A percentile compares a stretch with the other conserved stretches of the same genome.
Evolutionary conservation across 2,113 vertebrate species (phyloP).

Genomic region (Anser brachyrhynchus): DNA sequence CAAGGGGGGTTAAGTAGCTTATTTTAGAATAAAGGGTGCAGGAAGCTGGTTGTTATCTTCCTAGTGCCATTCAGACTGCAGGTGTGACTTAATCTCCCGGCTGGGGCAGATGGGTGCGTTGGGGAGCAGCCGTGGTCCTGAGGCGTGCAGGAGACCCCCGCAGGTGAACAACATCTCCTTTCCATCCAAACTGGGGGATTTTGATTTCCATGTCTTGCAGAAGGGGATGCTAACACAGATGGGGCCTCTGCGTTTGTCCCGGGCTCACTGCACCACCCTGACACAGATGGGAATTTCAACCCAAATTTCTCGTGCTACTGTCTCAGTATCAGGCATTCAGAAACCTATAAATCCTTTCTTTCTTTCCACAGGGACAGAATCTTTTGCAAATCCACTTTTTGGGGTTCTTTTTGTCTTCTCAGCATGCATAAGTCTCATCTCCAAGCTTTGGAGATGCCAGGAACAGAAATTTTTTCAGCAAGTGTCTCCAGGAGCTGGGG

Average conservation of each 20-base stretch:
- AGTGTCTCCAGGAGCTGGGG: background rate
- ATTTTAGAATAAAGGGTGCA: constrained; percentile 50
- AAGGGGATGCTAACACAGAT: background rate
- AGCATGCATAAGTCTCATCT: background rate
- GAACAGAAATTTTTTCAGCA: background rate
- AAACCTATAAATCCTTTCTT: background rate
- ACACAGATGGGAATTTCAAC: background rate
- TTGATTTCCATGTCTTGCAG: background rate
- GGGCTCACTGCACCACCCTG: background rate
- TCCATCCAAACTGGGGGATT: background rate
- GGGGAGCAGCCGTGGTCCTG: background rate
- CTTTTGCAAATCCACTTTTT: background rate
- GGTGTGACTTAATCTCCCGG: constrained; percentile 52
- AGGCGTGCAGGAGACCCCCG: background rate
- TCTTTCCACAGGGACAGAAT: background rate
- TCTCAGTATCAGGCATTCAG: background rate
- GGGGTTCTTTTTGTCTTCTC: background rate
- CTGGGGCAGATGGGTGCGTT: background rate
- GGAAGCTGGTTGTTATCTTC: constrained; percentile 36
- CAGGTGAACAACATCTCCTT: fast-evolving
- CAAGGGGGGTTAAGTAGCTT: constrained; percentile 57
- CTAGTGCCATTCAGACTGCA: constrained; percentile 39
- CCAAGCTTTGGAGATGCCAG: background rate
- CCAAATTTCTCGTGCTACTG: background rate
- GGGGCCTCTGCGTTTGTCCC: background rate